Evolutionary conservation across 1,140 invertebrate species (phyloP), one percentile per base, ranked within the genome.

Genomic region (Sarcophaga bullata): DNA sequence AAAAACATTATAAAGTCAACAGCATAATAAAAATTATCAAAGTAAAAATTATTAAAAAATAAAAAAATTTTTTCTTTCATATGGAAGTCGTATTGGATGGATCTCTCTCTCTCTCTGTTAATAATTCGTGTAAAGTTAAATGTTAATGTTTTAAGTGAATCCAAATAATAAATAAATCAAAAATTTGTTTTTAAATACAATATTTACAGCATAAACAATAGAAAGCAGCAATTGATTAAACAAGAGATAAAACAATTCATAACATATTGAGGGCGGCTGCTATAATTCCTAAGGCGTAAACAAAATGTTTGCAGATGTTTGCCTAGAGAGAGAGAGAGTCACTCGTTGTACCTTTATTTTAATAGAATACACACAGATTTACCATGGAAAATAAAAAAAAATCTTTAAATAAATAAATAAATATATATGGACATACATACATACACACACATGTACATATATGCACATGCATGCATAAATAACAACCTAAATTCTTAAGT

Each of bases 401-500:
- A n/a, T n/a, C n/a, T n/a, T n/a, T n/a, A n/a, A n/a, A n/a, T n/a
- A n/a, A n/a, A n/a, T n/a, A n/a, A n/a, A n/a, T n/a, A n/a, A n/a
- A n/a, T n/a, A 37, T 4, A 37, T 37, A 37, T 37, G 25, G 1
- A 37, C 25, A 37, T 37, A 37, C 25, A 1, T 1, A 37, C 4
- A 37, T 37, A 4, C 25, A 37, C n/a, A n/a, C n/a, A n/a, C n/a
- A n/a, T n/a, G n/a, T n/a, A n/a, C n/a, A n/a, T n/a, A n/a, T n/a
- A n/a, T n/a, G n/a, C n/a, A 37, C 4, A 37, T 37, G 25, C 25
- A 37, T 37, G 25, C 25, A 37, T 19, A 25, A 25, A 72, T 11
- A 78, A 78, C 75, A 78, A 78, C 75, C 75, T 78, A 50, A 78
- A 78, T 78, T 50, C 48, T 78, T 50, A 75, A 78, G 75, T 78